Conservation (phyloP, 2,113 vertebrate species). For the Sapayoa aenigma region DNA sequence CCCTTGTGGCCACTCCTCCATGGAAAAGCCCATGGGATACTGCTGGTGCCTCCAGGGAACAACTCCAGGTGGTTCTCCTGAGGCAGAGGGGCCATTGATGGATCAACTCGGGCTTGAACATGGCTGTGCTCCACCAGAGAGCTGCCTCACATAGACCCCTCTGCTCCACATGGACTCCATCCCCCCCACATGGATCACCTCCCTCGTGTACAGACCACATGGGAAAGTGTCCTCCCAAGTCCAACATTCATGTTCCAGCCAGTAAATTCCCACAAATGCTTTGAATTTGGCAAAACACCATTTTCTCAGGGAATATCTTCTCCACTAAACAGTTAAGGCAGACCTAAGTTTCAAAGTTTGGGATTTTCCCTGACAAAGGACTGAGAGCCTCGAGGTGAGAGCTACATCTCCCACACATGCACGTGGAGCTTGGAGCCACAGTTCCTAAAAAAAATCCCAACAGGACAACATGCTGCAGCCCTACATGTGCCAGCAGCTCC, state of each 20-base stretch:
- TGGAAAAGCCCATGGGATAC: neutral
- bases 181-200: neutral
- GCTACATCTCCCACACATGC: neutral
- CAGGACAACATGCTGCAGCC: neutral
- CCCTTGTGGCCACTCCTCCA: rapidly evolving
- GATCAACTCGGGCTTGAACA: no score
- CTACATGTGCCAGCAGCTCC: neutral
- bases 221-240: neutral
- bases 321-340: neutral
- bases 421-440: neutral
- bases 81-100: no score
- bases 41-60: neutral
- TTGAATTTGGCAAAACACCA: neutral
- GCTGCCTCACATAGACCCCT: neutral
- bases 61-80: neutral
- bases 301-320: neutral
- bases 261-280: neutral
- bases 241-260: neutral
- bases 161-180: no score
- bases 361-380: neutral
- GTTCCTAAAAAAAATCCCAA: neutral
- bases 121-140: no score
- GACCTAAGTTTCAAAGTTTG: neutral
- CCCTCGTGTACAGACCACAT: rapidly evolving
- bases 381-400: neutral